Percentiles rank a stretch among this genome's conserved stretches.
These are phyloP conservation scores for Ptilodon capucinus DNA, from an alignment of 2,888 invertebrate genomes.

Conservation along the genomic window DNA sequence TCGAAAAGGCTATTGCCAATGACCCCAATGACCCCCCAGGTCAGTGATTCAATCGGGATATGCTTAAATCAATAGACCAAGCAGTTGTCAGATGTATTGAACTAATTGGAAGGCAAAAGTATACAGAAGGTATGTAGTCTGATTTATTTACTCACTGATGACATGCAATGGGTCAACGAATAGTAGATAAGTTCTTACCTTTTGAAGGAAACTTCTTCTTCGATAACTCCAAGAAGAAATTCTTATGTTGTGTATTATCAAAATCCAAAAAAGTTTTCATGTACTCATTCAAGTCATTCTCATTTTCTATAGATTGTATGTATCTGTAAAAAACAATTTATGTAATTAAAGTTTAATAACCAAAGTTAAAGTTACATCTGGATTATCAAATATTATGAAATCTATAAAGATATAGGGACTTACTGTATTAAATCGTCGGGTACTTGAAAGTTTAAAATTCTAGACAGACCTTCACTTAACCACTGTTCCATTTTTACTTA, in stretches of 20 bases:
- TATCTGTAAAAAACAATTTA: slow-evolving; percentile 80
- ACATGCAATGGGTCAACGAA: too few species aligned
- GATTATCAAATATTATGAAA: slow-evolving; percentile 3
- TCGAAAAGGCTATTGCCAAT: too few species aligned
- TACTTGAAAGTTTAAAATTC: slow-evolving; percentile 86
- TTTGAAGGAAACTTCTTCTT: slow-evolving; percentile 74
- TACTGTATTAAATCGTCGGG: slow-evolving; percentile 87
- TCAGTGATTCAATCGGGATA: too few species aligned
- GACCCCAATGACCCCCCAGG: too few species aligned
- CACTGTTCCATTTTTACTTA: slow-evolving; percentile 82
- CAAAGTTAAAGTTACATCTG: neutral
- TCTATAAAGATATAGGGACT: too few species aligned
- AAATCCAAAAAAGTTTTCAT: slow-evolving; percentile 88
- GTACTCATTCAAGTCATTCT: slow-evolving; percentile 89
- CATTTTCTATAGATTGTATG: slow-evolving; percentile 87
- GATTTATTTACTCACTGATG: too few species aligned
- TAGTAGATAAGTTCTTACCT: slow-evolving; percentile 39
- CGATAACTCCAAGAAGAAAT: slow-evolving; percentile 84
- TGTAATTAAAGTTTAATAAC: neutral
- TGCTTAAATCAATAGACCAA: too few species aligned
- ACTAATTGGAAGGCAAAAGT: too few species aligned
- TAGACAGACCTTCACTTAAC: slow-evolving; percentile 84
- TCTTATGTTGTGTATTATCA: slow-evolving; percentile 84
- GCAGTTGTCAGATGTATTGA: too few species aligned
- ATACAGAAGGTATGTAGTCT: too few species aligned